A percentile compares a stretch with the other conserved stretches of the same genome.
These are phyloP conservation scores for Eremobia ochroleuca DNA, from an alignment of 2,888 invertebrate genomes.

Conservation along the genomic window DNA sequence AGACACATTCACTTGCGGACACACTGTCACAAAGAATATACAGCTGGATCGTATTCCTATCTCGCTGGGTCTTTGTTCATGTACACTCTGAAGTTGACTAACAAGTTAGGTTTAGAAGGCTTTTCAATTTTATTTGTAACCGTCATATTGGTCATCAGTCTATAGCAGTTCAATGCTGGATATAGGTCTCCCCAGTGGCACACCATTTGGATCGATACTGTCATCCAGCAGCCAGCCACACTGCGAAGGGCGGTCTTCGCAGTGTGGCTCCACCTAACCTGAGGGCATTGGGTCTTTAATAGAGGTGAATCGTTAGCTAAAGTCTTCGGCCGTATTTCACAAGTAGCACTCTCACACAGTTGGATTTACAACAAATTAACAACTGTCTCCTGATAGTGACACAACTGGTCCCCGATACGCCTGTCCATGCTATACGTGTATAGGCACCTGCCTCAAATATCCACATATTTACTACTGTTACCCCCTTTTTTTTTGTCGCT, in stretches of 20 bases:
- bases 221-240: too few species aligned
- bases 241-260: too few species aligned
- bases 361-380: slow-evolving; percentile 29
- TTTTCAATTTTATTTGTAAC: background rate
- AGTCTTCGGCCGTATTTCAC: slow-evolving; percentile 5
- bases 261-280: too few species aligned
- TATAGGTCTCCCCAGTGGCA: background rate
- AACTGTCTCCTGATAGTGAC: slow-evolving; percentile 32
- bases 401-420: background rate
- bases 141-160: background rate
- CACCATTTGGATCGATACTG: background rate
- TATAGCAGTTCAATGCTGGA: too few species aligned
- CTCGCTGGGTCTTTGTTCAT: background rate
- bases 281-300: background rate
- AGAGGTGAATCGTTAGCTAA: too few species aligned
- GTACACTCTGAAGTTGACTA: background rate
- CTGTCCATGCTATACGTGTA: background rate
- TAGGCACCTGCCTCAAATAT: background rate
- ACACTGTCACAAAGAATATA: background rate
- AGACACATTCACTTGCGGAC: slow-evolving; percentile 15
- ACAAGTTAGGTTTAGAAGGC: background rate
- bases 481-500: too few species aligned
- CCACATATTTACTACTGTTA: too few species aligned
- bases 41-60: too few species aligned
- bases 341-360: background rate